Conservation (phyloP, 2,797 vertebrate genomes). For the Heteromormyrus szaboi region DNA sequence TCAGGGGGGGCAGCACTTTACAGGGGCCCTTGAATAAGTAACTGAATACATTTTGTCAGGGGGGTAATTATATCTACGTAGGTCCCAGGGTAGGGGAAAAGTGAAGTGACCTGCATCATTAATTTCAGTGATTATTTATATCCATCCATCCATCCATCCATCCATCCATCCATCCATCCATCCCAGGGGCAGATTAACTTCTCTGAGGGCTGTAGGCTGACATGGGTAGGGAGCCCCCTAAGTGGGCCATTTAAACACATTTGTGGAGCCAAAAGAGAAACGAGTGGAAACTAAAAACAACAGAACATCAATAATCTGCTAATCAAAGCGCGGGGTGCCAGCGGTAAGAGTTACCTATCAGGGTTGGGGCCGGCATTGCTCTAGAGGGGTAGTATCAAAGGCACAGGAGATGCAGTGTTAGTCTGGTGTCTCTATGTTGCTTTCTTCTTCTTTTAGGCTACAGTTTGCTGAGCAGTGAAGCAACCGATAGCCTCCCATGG, state of each 20-base stretch:
- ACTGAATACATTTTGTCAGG: background rate
- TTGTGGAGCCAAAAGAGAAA: background rate
- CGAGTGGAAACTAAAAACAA: background rate
- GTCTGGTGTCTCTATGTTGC: background rate
- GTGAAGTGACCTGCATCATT: background rate
- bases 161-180: background rate
- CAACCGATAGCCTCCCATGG: background rate
- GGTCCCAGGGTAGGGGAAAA: background rate
- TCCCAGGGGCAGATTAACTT: background rate
- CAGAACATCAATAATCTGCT: background rate
- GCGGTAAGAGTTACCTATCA: background rate
- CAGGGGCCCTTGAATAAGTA: background rate
- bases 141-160: background rate
- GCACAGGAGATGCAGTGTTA: background rate
- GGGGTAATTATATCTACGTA: background rate
- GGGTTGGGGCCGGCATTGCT: background rate
- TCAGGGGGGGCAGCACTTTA: background rate
- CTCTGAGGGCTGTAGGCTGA: background rate
- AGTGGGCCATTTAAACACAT: background rate
- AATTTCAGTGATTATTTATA: background rate
- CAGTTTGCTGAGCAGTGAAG: background rate
- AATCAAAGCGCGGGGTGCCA: background rate
- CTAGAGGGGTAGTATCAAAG: background rate
- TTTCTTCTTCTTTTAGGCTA: background rate
- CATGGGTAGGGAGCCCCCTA: background rate